phyloP scores from a whole-genome alignment of 2,888 invertebrate species.

The Latrodectus elegans region DNA sequence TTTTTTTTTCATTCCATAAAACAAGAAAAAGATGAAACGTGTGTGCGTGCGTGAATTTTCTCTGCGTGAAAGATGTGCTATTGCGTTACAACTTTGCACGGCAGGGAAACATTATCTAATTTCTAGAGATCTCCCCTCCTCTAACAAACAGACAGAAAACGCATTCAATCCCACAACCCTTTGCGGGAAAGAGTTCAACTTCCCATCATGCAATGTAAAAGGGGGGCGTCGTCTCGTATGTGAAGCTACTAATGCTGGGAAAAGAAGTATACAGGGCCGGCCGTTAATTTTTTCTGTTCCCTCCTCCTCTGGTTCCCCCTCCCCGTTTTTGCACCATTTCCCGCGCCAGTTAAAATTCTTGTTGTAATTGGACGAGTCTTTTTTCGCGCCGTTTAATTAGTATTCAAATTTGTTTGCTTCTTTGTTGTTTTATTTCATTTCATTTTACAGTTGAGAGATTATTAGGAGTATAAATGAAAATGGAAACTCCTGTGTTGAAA shows the following conservation, averaged over 20 bases:
- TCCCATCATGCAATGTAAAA: constrained; percentile 27
- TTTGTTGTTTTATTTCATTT: constrained; percentile 40
- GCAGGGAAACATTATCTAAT: constrained; percentile 65
- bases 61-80: constrained; percentile 61
- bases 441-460: constrained; percentile 60
- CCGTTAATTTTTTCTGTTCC: constrained; percentile 37
- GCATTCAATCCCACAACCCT: constrained; percentile 20
- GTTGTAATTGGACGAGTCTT: constrained; percentile 63
- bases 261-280: constrained; percentile 46
- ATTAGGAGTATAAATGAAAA: constrained; percentile 68
- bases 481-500: constrained; percentile 66
- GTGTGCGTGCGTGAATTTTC: constrained; percentile 27
- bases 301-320: constrained; percentile 7
- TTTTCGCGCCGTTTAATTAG: constrained; percentile 68
- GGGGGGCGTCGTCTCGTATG: neutral
- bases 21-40: constrained; percentile 22
- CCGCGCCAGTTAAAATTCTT: constrained; percentile 58
- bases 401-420: constrained; percentile 64
- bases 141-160: constrained; percentile 8
- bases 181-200: constrained; percentile 13
- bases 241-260: constrained; percentile 51
- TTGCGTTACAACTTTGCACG: constrained; percentile 66
- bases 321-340: constrained; percentile 41
- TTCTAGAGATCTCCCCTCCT: constrained; percentile 39
- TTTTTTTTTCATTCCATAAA: neutral